Evolutionary conservation across 2,888 invertebrate genomes (phyloP), one percentile per base, ranked within the genome.

Genomic region (Acholoe squamosa): DNA sequence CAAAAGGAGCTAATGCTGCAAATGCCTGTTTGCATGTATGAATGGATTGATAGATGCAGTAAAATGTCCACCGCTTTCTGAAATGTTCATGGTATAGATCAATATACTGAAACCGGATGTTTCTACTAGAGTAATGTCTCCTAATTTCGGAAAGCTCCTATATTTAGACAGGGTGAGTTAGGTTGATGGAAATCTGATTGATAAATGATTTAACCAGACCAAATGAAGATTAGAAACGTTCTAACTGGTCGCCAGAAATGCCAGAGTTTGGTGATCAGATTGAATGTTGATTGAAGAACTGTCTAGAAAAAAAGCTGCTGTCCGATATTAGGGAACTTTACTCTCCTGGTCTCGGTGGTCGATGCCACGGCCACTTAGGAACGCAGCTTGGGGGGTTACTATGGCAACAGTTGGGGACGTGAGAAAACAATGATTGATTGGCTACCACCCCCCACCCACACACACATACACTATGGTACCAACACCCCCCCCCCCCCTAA

Each of bases 351-450:
- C 61, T 0, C 43, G 10, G 43, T 61, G 61, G 61, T 61, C 61
- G 61, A 61, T 61, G 19, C 19, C n/a, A 19, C 1, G 61, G 61
- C 61, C 61, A 61, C 61, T 61, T 61, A 61, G 61, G 61, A n/a
- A 19, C 19, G 61, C 61, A 3, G n/a, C 61, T 61, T 61, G 19
- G n/a, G n/a, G 1, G 61, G 61, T 61, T n/a, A 61, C 61, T n/a
- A 61, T 61, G 61, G 61, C 14, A 61, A 61, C 61, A 12, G 61
- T 19, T 7, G 61, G 61, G 61, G 61, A 61, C 61, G 61, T 61
- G 61, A 61, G 61, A 61, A 61, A 61, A 61, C 61, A 61, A 61
- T 61, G 61, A 61, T 61, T 61, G 61, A 61, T n/a, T 61, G n/a
- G 22, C 61, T 61, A 0, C 61, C n/a, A 3, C 19, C 61, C 14